Evolutionary conservation across 2,888 invertebrate genomes (phyloP).

Genomic region (Habrosyne pyritoides): DNA sequence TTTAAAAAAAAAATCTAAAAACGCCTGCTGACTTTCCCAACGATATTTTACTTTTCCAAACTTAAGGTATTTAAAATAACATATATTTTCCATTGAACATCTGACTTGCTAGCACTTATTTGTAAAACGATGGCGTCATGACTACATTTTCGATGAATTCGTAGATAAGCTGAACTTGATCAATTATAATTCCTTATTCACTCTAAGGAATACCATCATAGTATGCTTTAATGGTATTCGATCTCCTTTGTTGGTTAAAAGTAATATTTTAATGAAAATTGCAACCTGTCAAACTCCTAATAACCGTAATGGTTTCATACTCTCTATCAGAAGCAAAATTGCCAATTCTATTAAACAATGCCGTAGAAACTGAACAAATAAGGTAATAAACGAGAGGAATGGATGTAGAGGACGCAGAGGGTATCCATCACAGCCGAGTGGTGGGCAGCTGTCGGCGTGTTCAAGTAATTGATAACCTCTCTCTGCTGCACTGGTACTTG

Average conservation of each 20-base stretch:
- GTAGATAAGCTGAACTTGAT: no score
- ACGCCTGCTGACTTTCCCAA: background rate
- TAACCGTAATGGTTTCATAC: background rate
- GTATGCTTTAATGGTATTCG: no score
- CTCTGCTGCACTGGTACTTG: background rate
- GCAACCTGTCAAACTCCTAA: no score
- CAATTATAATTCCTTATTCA: no score
- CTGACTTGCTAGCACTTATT: no score
- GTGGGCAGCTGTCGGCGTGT: background rate
- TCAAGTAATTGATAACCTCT: background rate
- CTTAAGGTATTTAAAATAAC: no score
- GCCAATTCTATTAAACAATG: background rate
- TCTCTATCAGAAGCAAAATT: background rate
- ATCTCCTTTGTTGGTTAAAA: no score
- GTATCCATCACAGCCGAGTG: constrained; percentile 36
- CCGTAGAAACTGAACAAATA: constrained; percentile 29
- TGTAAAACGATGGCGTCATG: no score
- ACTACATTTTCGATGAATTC: no score
- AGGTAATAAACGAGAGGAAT: constrained; percentile 49
- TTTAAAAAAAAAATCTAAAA: background rate
- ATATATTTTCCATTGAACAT: background rate
- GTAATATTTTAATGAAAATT: no score
- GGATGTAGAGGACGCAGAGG: constrained; percentile 39
- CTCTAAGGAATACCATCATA: no score
- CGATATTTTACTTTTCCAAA: background rate